A percentile compares a stretch with the other conserved stretches of the same genome.
These are phyloP conservation scores for Atethmia centrago DNA, from an alignment of 2,888 invertebrate genomes.

Conservation along the genomic window DNA sequence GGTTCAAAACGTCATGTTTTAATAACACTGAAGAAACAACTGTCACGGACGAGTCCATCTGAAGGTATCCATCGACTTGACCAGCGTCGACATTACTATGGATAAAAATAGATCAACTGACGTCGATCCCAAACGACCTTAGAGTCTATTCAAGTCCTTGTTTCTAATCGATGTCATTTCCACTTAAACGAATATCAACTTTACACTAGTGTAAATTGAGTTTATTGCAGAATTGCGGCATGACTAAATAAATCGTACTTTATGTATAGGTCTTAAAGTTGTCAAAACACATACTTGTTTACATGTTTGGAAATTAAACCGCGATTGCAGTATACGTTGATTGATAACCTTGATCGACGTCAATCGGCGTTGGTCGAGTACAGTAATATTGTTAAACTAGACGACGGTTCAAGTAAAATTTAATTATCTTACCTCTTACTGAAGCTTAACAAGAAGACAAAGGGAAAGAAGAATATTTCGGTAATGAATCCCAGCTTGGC, in stretches of 20 bases:
- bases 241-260: background rate
- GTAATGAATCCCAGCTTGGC: constrained; percentile 89
- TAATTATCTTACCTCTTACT: constrained; percentile 63
- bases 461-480: constrained; percentile 82
- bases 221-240: background rate
- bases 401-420: background rate
- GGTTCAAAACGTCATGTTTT: background rate
- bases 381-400: background rate
- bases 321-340: background rate
- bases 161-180: background rate
- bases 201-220: background rate
- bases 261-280: background rate
- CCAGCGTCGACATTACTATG: background rate
- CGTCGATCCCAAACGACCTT: background rate
- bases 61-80: background rate
- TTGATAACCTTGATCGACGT: background rate
- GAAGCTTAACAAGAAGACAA: constrained; percentile 79
- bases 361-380: too few relatives aligned
- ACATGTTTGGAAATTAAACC: background rate
- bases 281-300: background rate
- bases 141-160: background rate
- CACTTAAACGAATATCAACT: background rate
- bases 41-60: background rate
- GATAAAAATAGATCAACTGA: background rate
- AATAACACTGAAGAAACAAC: background rate